Percentiles rank a stretch among this genome's conserved stretches.
These are phyloP conservation scores for Cerastis leucographa DNA, from an alignment of 2,888 invertebrate genomes.

Conservation along the genomic window DNA sequence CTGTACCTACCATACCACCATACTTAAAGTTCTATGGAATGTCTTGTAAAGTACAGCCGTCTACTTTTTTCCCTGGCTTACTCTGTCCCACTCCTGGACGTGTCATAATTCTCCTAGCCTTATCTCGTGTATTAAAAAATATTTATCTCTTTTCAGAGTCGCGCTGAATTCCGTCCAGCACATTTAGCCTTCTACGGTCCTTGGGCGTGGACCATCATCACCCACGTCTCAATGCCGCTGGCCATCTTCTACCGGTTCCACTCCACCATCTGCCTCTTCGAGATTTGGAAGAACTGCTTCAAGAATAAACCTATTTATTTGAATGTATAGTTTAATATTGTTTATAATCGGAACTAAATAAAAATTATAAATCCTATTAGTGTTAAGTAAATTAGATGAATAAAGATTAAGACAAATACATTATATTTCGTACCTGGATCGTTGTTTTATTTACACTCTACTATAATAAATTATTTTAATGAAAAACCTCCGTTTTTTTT, in stretches of 20 bases:
- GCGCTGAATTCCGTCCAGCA: conserved; percentile 95
- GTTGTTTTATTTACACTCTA: conserved; percentile 16
- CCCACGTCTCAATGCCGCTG: conserved; percentile 96
- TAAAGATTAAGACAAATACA: conserved; percentile 19
- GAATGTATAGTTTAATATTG: conserved; percentile 75
- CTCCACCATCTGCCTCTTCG: conserved; percentile 97
- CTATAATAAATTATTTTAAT: not conserved
- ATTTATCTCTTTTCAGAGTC: conserved; percentile 87
- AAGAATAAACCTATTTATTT: conserved; percentile 91
- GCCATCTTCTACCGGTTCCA: conserved; percentile 98
- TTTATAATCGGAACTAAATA: not conserved
- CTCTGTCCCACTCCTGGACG: too few relatives aligned
- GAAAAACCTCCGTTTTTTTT: not conserved
- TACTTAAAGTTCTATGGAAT: not conserved
- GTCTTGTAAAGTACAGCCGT: not conserved
- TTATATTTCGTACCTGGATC: conserved; percentile 46
- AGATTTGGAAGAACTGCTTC: conserved; percentile 97
- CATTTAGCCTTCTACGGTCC: conserved; percentile 95
- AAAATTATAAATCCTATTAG: not conserved
- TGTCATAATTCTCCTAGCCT: too few relatives aligned
- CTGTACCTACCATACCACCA: not conserved
- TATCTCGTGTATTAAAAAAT: not conserved
- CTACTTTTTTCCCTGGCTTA: too few relatives aligned
- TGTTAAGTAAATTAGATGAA: not conserved
- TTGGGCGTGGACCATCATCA: conserved; percentile 98